Percentiles rank a stretch among this genome's conserved stretches.
Evolutionary conservation across 2,113 vertebrate genomes (phyloP).

Genomic region (Urocolius indicus): DNA sequence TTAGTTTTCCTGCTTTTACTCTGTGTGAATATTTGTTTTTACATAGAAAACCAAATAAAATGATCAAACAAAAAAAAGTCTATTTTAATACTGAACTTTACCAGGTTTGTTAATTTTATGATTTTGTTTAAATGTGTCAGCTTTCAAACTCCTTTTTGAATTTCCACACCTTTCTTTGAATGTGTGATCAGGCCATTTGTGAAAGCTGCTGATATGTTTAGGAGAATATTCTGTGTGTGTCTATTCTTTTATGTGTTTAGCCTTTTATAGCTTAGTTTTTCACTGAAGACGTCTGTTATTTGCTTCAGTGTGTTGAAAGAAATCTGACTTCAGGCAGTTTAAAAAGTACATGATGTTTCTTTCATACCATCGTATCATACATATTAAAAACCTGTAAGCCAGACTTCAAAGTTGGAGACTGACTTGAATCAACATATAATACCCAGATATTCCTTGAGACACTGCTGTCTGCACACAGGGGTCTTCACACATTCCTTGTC

Average conservation of each 20-base stretch:
- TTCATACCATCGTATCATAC: not conserved
- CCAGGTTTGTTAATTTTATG: not conserved
- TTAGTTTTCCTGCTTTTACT: not conserved
- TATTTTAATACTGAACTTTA: not conserved
- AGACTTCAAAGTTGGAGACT: not conserved
- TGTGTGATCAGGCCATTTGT: not conserved
- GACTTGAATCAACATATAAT: not conserved
- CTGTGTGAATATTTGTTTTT: not conserved
- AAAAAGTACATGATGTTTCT: not conserved
- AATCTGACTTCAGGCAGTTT: slow-evolving; percentile 28
- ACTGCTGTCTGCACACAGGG: rapidly evolving
- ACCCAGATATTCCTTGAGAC: not conserved
- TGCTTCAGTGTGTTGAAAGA: not conserved
- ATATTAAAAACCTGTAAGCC: not conserved
- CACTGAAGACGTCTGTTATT: not conserved
- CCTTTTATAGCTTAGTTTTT: slow-evolving; percentile 15
- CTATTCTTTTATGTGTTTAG: not conserved
- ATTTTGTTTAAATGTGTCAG: not conserved
- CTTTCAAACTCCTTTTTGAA: not conserved
- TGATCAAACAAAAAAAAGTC: not conserved
- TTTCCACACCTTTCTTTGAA: not conserved
- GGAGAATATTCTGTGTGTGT: not conserved
- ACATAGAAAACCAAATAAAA: not conserved
- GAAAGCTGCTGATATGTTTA: not conserved
- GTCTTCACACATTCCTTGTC: not conserved